phyloP scores from a whole-genome alignment of 2,113 vertebrate species.

The Lonchura striata region DNA sequence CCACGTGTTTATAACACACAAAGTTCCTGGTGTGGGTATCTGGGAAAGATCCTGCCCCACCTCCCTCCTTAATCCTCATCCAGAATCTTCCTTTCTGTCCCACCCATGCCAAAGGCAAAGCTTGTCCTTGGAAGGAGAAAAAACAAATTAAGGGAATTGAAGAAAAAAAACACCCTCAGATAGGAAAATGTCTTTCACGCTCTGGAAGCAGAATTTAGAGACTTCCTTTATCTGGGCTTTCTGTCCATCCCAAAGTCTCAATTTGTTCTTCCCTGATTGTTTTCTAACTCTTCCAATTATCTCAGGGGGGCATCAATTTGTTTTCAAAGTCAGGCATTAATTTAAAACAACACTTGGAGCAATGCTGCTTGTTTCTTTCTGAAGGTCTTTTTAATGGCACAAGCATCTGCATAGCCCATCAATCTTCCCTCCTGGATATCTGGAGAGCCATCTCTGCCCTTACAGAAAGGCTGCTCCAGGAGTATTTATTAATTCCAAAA shows the following conservation, averaged over 20 bases:
- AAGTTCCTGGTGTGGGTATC: fast-evolving
- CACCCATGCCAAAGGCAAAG: neutral
- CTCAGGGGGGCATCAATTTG: slow-evolving; percentile 32
- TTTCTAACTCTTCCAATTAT: slow-evolving; percentile 42
- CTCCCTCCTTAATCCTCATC: neutral
- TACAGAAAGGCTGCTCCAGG: neutral
- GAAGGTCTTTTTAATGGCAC: slow-evolving; percentile 50
- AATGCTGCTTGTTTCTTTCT: neutral
- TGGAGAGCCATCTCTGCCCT: slow-evolving; percentile 31
- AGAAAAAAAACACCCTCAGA: neutral
- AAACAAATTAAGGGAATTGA: neutral
- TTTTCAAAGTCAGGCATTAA: slow-evolving; percentile 45
- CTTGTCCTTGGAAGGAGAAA: fast-evolving
- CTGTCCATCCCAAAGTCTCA: neutral
- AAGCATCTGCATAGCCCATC: slow-evolving; percentile 49
- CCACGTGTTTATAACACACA: fast-evolving
- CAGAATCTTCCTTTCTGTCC: neutral
- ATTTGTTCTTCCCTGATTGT: slow-evolving; percentile 21
- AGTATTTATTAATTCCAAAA: slow-evolving; percentile 45
- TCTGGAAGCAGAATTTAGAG: neutral
- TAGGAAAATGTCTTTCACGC: neutral
- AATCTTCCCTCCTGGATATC: slow-evolving; percentile 34
- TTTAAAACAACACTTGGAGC: slow-evolving; percentile 13
- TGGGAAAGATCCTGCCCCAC: too few relatives aligned
- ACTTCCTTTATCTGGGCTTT: neutral